Evolutionary conservation across 2,797 vertebrate genomes (phyloP).

Genomic region (Synanceia verrucosa): DNA sequence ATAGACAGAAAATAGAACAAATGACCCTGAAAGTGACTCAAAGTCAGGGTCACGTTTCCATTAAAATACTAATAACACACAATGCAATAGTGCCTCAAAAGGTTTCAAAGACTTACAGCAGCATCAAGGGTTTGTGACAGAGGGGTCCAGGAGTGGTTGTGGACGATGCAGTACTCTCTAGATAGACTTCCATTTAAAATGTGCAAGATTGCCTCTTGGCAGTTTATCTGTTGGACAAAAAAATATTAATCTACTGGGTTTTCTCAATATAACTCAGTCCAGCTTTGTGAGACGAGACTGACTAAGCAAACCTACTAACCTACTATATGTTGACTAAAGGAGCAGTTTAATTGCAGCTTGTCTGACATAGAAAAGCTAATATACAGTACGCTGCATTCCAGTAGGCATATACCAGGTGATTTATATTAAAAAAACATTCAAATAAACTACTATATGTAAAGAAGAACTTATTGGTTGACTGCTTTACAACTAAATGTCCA

Average conservation of each 20-base stretch:
- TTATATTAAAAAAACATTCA: no score
- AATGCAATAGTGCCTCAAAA: background rate
- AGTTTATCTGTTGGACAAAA: slow-evolving; percentile 79
- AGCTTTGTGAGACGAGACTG: background rate
- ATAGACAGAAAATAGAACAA: background rate
- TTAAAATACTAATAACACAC: background rate
- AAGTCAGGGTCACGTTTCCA: background rate
- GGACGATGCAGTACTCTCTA: slow-evolving; percentile 89
- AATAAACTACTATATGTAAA: no score
- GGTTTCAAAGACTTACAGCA: slow-evolving; percentile 83
- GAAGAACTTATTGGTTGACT: no score
- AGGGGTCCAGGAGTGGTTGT: slow-evolving; percentile 85
- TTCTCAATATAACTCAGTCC: background rate
- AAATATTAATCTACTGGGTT: background rate
- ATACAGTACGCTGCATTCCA: no score
- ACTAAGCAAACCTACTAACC: no score
- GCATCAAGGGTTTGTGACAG: slow-evolving; percentile 80
- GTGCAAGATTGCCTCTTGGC: slow-evolving; percentile 88
- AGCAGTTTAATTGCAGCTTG: no score
- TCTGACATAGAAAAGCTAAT: no score
- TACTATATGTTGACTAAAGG: no score
- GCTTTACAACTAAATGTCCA: no score
- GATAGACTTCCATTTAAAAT: slow-evolving; percentile 68
- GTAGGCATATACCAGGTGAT: no score
- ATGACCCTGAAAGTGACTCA: background rate